These are phyloP conservation scores for Pygocentrus nattereri DNA, from an alignment of 2,797 vertebrate species.

Conservation along the genomic window DNA sequence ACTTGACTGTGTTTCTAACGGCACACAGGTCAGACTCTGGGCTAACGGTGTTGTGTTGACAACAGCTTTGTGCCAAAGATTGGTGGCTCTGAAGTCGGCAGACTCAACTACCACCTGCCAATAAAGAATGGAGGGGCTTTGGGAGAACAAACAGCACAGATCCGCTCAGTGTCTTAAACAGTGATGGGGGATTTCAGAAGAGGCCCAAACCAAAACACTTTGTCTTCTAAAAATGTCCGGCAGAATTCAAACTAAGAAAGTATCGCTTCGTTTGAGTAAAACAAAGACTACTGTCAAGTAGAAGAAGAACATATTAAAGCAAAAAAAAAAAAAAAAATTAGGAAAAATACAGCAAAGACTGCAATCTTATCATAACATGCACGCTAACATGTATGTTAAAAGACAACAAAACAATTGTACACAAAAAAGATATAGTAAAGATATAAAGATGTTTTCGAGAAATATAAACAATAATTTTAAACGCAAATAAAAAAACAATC, in stretches of 20 bases:
- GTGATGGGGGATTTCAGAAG: conserved; percentile 10
- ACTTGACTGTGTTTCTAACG: conserved; percentile 51
- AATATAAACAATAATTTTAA: no score
- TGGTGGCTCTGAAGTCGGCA: conserved; percentile 56
- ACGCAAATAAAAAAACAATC: not conserved
- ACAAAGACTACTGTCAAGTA: not conserved
- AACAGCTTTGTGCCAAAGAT: conserved; percentile 57
- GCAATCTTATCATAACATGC: no score
- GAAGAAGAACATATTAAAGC: not conserved
- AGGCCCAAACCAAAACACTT: conserved; percentile 10
- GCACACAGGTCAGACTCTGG: conserved; percentile 48
- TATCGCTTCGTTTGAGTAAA: not conserved
- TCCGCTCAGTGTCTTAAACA: conserved; percentile 40
- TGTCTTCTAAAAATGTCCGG: not conserved
- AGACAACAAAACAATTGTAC: no score
- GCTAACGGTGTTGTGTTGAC: conserved; percentile 64
- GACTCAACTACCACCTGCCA: conserved; percentile 63
- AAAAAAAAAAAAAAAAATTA: no score
- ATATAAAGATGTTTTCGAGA: not conserved
- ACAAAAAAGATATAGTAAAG: no score
- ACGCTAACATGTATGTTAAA: no score
- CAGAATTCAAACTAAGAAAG: not conserved
- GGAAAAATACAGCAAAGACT: no score
- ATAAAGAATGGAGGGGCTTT: conserved; percentile 56
- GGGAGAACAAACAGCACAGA: conserved; percentile 60